Percentiles rank a stretch among this genome's conserved stretches.
Conservation (phyloP, 2,888 invertebrate genomes). For the Bembecia ichneumoniformis region DNA sequence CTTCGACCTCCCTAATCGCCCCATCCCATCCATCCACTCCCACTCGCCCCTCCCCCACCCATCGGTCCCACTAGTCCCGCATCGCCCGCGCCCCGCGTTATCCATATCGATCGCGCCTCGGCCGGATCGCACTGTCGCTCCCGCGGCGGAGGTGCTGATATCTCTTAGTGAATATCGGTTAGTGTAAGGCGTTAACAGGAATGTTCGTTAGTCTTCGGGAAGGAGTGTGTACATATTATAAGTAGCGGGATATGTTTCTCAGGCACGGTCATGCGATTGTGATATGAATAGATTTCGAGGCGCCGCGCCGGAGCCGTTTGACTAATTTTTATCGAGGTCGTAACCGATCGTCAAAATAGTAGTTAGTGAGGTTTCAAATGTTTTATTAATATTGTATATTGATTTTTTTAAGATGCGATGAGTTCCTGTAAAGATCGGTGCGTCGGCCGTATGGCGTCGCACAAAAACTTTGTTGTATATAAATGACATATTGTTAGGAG, state of each 20-base stretch:
- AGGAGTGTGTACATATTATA: constrained; percentile 60
- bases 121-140: constrained; percentile 37
- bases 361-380: constrained; percentile 72
- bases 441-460: constrained; percentile 42
- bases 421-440: constrained; percentile 69
- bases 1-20: constrained; percentile 56
- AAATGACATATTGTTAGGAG: constrained; percentile 52
- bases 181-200: constrained; percentile 36
- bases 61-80: constrained; percentile 19
- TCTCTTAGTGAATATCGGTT: constrained; percentile 49
- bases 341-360: constrained; percentile 68
- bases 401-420: constrained; percentile 66
- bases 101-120: constrained; percentile 56
- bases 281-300: constrained; percentile 70
- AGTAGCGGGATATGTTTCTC: constrained; percentile 69
- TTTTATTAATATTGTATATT: constrained; percentile 71
- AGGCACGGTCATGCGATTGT: constrained; percentile 72
- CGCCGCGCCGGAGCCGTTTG: constrained; percentile 67
- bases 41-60: constrained; percentile 8
- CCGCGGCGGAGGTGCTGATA: constrained; percentile 47
- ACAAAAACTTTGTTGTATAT: constrained; percentile 61
- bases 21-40: constrained; percentile 17
- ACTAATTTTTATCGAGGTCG: constrained; percentile 64
- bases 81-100: constrained; percentile 40
- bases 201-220: constrained; percentile 41